Conservation (phyloP, 2,888 invertebrate genomes). For the Lissocephala sabroskyi region DNA sequence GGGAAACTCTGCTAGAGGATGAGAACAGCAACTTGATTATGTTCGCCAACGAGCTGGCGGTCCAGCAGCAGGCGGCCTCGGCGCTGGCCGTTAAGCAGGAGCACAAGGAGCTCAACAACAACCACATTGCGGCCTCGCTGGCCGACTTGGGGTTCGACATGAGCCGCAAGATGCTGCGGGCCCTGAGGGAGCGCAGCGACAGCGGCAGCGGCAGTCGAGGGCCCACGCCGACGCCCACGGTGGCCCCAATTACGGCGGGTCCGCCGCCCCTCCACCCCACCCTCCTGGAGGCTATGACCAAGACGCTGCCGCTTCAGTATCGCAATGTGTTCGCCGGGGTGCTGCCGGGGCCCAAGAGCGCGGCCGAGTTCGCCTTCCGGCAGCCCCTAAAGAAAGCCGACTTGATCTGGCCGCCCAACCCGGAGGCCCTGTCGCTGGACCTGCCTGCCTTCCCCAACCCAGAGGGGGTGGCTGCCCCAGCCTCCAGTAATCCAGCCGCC, state of each 20-base stretch:
- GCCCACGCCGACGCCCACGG: not conserved
- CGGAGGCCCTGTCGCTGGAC: slow-evolving; percentile 5
- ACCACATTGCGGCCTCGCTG: slow-evolving; percentile 51
- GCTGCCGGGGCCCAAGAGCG: slow-evolving; percentile 64
- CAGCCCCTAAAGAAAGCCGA: slow-evolving; percentile 68
- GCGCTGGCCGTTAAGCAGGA: slow-evolving; percentile 20
- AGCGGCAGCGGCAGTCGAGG: not conserved
- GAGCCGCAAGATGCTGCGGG: slow-evolving; percentile 54
- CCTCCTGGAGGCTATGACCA: slow-evolving; percentile 81
- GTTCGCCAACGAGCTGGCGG: slow-evolving; percentile 39
- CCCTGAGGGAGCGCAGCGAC: slow-evolving; percentile 40
- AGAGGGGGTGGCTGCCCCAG: slow-evolving; percentile 3
- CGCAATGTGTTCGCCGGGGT: slow-evolving; percentile 74
- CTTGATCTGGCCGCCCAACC: slow-evolving; percentile 23
- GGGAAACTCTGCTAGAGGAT: slow-evolving; percentile 76
- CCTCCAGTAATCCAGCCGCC: slow-evolving; percentile 31
- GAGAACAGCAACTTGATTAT: slow-evolving; percentile 88
- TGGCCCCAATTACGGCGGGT: slow-evolving; percentile 41
- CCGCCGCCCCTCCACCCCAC: slow-evolving; percentile 79
- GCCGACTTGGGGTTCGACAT: slow-evolving; percentile 56
- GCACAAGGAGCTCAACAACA: slow-evolving; percentile 57
- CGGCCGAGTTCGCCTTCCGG: slow-evolving; percentile 77
- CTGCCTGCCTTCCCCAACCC: slow-evolving; percentile 6
- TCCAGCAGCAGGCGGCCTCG: slow-evolving; percentile 27
- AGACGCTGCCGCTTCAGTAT: slow-evolving; percentile 77